Percentiles rank a stretch among this genome's conserved stretches.
These are phyloP conservation scores for Himantopus leucocephalus DNA, from an alignment of 2,113 vertebrate species.

Conservation along the genomic window DNA sequence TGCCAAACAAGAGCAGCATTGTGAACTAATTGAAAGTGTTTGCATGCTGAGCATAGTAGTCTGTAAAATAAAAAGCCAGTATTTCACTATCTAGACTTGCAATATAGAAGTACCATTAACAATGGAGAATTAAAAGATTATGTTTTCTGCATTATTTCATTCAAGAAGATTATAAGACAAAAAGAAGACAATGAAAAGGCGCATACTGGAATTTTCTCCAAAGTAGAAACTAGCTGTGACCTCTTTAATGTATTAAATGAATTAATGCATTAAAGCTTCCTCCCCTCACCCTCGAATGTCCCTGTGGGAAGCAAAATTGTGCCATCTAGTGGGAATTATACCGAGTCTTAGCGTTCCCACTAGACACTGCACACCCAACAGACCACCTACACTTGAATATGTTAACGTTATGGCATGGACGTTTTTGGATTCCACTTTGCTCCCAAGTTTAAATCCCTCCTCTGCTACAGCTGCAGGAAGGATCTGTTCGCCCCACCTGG, in stretches of 20 bases:
- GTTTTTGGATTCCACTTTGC: neutral
- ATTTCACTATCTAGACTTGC: neutral
- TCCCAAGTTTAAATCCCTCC: neutral
- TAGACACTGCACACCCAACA: fast-evolving
- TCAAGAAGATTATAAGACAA: neutral
- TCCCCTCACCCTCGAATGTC: neutral
- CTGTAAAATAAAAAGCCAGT: neutral
- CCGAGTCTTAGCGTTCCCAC: neutral
- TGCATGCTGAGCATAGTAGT: neutral
- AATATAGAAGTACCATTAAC: neutral
- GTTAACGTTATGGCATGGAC: neutral
- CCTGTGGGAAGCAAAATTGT: neutral
- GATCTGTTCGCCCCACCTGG: neutral
- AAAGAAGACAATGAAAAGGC: slow-evolving; percentile 13
- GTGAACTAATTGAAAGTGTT: neutral
- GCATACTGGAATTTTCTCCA: neutral
- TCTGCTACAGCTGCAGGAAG: neutral
- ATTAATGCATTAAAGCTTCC: neutral
- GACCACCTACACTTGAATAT: neutral
- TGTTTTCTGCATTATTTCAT: neutral
- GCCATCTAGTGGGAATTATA: slow-evolving; percentile 33
- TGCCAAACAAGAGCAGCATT: neutral
- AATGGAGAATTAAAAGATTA: neutral
- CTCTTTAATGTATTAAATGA: neutral
- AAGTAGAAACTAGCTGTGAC: neutral